Base-by-base conservation (phyloP, 1,140 invertebrate species). In the Diprion similis region DNA sequence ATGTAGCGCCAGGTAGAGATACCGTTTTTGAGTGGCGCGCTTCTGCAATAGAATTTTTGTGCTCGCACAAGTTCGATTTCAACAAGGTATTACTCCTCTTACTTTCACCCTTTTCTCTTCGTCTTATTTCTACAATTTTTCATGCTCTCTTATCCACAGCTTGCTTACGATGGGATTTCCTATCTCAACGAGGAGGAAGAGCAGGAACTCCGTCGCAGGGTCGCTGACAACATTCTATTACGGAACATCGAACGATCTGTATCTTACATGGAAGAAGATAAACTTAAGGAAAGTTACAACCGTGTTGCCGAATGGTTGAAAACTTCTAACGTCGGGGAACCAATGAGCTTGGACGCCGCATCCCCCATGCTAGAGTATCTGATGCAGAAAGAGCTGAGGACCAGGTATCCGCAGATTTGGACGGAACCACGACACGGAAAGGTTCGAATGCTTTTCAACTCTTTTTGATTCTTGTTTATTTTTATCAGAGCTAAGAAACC, bases 21-120 rank as follows among this genome's bases (percentile, higher is more conserved):
- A 89, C 89, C 74, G 83, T 85, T 11, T 92, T 94, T 79, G 82
- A 89, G 4, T 92, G 90, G 81, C 92, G 94, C 86, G 85, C 90
- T 10, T 89, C 90, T 1, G 89, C 91, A 17, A 76, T 93, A 3
- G 89, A 91, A 72, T 95, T 95, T 84, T 83, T 95, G 8, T 86
- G 88, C 77, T 82, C 82, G 69, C 85, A 93, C 82, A 89, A 91
- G 45, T 94, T 95, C 87, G 89, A 95, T 82, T 95, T 94, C 81
- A 94, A 94, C 83, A 93, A 94, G 90, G 93, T 94, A 89, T 74
- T 75, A 81, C 17, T 73, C 69, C 37, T 78, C 76, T 70, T 45
- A 19, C 73, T 18, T 69, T 71, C 47, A 70, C 65, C 72, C 75
- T 81, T 68, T 72, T 75, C 75, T 79, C 75, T 69, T 73, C 59